Evolutionary conservation across 2,113 vertebrate species (phyloP).

Genomic region (Chionis minor): DNA sequence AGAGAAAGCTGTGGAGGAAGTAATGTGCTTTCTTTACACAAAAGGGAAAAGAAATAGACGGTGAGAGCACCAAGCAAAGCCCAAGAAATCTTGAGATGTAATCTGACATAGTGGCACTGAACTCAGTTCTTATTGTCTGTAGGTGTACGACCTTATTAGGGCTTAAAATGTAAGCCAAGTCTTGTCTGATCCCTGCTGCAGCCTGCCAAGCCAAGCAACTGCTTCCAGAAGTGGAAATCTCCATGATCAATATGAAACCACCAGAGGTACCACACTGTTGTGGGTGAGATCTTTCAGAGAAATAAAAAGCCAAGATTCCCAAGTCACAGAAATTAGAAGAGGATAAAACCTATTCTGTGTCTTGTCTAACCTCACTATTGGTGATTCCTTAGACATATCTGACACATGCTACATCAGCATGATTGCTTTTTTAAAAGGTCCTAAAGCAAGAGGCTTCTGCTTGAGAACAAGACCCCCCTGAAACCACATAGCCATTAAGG

Average conservation of each 20-base stretch:
- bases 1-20: conserved; percentile 58
- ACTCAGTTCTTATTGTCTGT: conserved; percentile 32
- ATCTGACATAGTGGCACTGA: conserved; percentile 22
- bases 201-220: conserved; percentile 23
- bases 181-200: conserved; percentile 26
- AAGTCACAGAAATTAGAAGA: not conserved
- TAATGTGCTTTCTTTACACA: conserved; percentile 52
- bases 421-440: not conserved
- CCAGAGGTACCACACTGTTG: not conserved
- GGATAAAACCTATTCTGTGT: not conserved
- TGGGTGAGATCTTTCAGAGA: not conserved
- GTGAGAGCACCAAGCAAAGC: conserved; percentile 36
- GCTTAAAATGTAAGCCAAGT: conserved; percentile 37
- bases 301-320: not conserved
- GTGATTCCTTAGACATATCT: not conserved
- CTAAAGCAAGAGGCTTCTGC: not conserved
- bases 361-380: not conserved
- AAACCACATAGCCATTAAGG: not conserved
- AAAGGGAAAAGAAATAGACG: conserved; percentile 31
- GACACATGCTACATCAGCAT: not conserved
- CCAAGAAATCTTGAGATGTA: conserved; percentile 42
- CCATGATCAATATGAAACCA: conserved; percentile 18
- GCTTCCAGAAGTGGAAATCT: conserved; percentile 32
- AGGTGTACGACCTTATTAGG: conserved; percentile 29
- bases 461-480: not conserved